phyloP scores from a whole-genome alignment of 1,140 invertebrate genomes.

The Hylaeus anthracinus region DNA sequence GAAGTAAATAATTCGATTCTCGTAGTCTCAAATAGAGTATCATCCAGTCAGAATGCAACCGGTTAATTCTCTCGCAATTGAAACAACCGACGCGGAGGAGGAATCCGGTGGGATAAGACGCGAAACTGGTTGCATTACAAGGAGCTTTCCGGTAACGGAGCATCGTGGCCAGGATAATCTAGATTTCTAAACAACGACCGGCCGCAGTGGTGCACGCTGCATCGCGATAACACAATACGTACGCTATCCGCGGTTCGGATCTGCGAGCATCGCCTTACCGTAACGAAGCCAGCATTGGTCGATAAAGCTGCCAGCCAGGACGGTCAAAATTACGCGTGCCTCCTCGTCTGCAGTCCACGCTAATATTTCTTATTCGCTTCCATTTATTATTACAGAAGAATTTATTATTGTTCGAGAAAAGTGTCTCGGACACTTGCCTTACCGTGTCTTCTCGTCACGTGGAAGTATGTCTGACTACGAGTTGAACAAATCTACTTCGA shows the following conservation, averaged over 20 bases:
- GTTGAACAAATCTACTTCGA: constrained; percentile 27
- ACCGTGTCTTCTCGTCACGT: neutral
- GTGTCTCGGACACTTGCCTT: neutral
- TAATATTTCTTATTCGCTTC: too few species aligned
- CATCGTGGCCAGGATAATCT: constrained; percentile 3
- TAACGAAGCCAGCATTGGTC: neutral
- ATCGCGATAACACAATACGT: constrained; percentile 7
- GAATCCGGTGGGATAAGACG: neutral
- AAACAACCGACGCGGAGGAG: neutral
- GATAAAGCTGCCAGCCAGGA: neutral
- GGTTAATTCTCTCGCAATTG: constrained; percentile 2
- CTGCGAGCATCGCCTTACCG: neutral
- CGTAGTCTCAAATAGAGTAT: neutral
- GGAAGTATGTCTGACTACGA: constrained; percentile 29
- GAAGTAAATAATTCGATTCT: too few species aligned
- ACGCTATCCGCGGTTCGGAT: neutral
- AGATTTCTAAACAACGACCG: constrained; percentile 13
- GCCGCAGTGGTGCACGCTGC: neutral
- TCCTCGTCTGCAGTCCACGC: too few species aligned
- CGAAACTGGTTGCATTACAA: constrained; percentile 8
- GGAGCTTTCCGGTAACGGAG: neutral
- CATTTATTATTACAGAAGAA: too few species aligned
- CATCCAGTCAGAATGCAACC: neutral
- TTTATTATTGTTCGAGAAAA: too few species aligned
- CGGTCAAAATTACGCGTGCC: too few species aligned